Evolutionary conservation across 92 coral and sea anemone genomes (phyloP), one percentile per base, ranked within the genome.

Genomic region (Heliopora coerulea): DNA sequence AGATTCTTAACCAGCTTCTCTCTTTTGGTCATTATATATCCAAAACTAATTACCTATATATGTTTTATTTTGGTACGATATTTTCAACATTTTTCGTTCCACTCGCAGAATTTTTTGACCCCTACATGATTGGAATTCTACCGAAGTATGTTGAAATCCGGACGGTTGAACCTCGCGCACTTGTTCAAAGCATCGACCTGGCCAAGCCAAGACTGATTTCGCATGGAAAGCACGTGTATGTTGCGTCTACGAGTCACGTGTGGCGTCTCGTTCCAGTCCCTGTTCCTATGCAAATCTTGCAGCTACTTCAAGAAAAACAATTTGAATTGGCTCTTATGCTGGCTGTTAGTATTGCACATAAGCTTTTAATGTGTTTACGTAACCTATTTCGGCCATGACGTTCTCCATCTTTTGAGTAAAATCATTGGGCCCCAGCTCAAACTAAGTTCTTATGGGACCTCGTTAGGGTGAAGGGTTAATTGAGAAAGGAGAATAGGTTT

Each of bases 241-340:
- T 95, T 24, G 99, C 99, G 41, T 95, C 99, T 9, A 79, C 88
- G 17, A 88, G 92, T 63, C 82, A 86, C 74, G 99, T 95, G 29
- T 95, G 99, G 99, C 91, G 89, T 63, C 89, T 95, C 24, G 89
- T 95, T 0, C 99, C 99, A 9, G 99, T 95, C 34, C 81, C 99
- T 28, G 68, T 95, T 39, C 99, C 96, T 0, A 95, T 95, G 99
- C 99, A 95, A 73, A 90, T 95, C 1, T 92, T 83, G 60, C 99
- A 95, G 59, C 95, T 95, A 30, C 62, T 95, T 27, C 91, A 95
- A 62, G 99, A 88, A 41, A 95, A 95, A 37, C 97, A 95, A 80
- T 95, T 95, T 37, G 91, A 84, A 40, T 82, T 95, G 15, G 99
- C 99, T 17, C 96, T 95, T 21, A 72, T 95, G 91, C 66, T 95